phyloP scores from a whole-genome alignment of 1,140 invertebrate genomes.

The Macrostomum lignano region DNA sequence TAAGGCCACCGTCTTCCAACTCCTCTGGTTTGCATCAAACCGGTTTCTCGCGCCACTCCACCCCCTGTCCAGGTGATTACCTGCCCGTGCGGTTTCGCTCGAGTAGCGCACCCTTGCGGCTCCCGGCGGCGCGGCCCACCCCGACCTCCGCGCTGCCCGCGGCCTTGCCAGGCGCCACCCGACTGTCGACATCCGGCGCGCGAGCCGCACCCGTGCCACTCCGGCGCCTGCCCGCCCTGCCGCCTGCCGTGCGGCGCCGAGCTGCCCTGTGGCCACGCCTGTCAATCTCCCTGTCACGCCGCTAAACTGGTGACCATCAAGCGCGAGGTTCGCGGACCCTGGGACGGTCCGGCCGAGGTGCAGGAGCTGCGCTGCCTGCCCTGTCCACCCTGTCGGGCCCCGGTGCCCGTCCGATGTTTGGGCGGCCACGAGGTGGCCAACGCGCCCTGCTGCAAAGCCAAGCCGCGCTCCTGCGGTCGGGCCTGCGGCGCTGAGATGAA shows the following conservation, averaged over 20 bases:
- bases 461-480: slow-evolving; percentile 40
- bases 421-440: slow-evolving; percentile 45
- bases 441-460: slow-evolving; percentile 43
- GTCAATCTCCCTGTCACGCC: slow-evolving; percentile 17
- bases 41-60: too few species aligned
- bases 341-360: slow-evolving; percentile 35
- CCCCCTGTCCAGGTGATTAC: too few species aligned
- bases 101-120: too few species aligned
- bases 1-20: too few species aligned
- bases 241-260: slow-evolving; percentile 31
- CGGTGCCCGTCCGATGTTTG: slow-evolving; percentile 43
- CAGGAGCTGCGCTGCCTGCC: slow-evolving; percentile 35
- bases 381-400: slow-evolving; percentile 35
- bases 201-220: slow-evolving; percentile 51
- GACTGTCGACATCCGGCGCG: slow-evolving; percentile 45
- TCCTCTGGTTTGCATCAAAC: too few species aligned
- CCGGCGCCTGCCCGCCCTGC: slow-evolving; percentile 61
- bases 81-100: too few species aligned
- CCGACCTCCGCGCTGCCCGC: too few species aligned
- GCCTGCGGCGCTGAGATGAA: slow-evolving; percentile 37
- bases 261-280: slow-evolving; percentile 18
- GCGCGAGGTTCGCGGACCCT: slow-evolving; percentile 32
- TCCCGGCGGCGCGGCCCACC: too few species aligned
- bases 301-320: slow-evolving; percentile 32
- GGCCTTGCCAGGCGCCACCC: slow-evolving; percentile 34